Percentiles rank a stretch among this genome's conserved stretches.
Evolutionary conservation across 2,113 vertebrate species (phyloP).

Genomic region (Misgurnus anguillicaudatus): DNA sequence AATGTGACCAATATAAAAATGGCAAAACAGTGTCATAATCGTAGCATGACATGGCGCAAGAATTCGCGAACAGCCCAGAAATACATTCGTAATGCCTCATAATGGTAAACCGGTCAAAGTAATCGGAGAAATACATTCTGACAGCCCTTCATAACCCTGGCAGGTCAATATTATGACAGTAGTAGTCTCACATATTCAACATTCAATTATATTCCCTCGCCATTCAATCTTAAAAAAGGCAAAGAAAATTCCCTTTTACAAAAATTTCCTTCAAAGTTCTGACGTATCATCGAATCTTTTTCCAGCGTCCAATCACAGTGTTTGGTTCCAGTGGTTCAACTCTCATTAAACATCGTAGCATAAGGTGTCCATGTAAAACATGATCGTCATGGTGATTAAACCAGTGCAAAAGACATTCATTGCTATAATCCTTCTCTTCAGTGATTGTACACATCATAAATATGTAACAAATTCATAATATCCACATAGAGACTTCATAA

Average conservation of each 20-base stretch:
- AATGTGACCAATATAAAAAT: conserved; percentile 4
- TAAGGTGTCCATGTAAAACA: neutral
- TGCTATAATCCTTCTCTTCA: neutral
- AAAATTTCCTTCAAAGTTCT: conserved; percentile 4
- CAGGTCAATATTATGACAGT: conserved; percentile 9
- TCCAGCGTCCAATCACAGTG: conserved; percentile 30
- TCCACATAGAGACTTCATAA: conserved; percentile 5
- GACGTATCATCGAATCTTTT: neutral
- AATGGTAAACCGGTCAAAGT: neutral
- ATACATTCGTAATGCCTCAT: conserved; percentile 34
- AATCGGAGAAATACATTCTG: neutral
- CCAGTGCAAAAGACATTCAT: conserved; percentile 16
- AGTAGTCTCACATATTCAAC: conserved; percentile 1
- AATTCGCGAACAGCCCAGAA: conserved; percentile 9
- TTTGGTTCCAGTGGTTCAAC: conserved; percentile 17
- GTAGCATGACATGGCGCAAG: conserved; percentile 12
- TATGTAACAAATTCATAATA: conserved; percentile 8
- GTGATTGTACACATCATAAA: conserved; percentile 16
- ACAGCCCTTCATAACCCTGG: neutral
- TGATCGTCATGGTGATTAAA: neutral
- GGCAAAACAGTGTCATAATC: neutral
- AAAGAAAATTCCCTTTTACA: conserved; percentile 1
- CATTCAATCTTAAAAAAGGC: conserved; percentile 24
- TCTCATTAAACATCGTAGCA: neutral
- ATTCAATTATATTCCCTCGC: conserved; percentile 13